Evolutionary conservation across 2,113 vertebrate species (phyloP), one percentile per base, ranked within the genome.

Genomic region (Progne subis): DNA sequence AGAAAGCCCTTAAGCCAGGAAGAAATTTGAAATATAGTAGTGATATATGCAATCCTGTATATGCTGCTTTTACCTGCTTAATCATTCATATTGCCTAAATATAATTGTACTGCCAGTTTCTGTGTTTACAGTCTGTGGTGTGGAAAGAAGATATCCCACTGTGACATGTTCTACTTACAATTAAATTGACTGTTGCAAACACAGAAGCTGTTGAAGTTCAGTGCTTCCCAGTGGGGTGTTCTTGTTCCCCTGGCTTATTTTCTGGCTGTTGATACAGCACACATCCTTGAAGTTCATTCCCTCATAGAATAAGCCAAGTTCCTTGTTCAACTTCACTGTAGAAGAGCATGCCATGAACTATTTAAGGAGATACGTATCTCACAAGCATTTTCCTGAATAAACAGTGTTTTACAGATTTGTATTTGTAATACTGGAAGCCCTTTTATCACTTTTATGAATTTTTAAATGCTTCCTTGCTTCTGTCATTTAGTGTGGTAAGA

Each of bases 141-240:
- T 89, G 81, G 91, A 94, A 93, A 96, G 37, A 94, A 89, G 88
- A 76, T 78, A 82, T 94, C 96, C 91, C 82, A 86, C 91, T 86
- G 94, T 90, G 96, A 72, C 91, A 70, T 96, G 90, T 96, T 97
- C 95, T 91, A 94, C 90, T 96, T 97, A 57, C 68, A 89, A 75
- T 77, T 79, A 96, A 96, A 96, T 92, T 96, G 95, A 95, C 88
- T 96, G 82, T 88, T 81, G 82, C 77, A 95, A 94, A 85, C 85
- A 82, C 70, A 96, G 87, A 94, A 97, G 95, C 92, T 97, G 94
- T 89, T 96, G 93, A 94, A 91, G 88, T 93, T 94, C 85, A 86
- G 64, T 70, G 83, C 91, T 87, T 95, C 95, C 90, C 92, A 89
- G 91, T 79, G 47, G 91, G 96, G 59, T 69, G 46, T 82, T 78